These are phyloP conservation scores for Ciconia boyciana DNA, from an alignment of 2,113 vertebrate species.

Conservation along the genomic window DNA sequence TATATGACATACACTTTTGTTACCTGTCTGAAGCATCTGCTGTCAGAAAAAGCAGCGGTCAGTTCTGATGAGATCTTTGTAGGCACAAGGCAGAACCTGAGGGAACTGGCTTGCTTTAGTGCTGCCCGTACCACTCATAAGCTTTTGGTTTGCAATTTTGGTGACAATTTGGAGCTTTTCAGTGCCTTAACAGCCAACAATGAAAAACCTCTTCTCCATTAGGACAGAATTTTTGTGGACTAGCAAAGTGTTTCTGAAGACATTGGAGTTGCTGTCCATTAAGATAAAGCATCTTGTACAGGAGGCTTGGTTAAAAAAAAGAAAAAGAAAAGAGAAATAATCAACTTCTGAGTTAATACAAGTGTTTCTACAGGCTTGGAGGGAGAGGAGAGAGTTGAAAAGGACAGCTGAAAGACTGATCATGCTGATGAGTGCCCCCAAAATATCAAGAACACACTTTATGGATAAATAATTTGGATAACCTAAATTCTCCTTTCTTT, in stretches of 20 bases:
- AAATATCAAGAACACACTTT: not conserved
- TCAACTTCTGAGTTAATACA: not conserved
- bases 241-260: not conserved
- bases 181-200: not conserved
- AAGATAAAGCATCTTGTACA: not conserved
- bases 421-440: not conserved
- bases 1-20: rapidly evolving
- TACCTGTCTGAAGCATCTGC: not conserved
- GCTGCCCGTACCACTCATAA: not conserved
- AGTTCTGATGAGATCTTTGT: not conserved
- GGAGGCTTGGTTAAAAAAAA: not conserved
- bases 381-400: not conserved
- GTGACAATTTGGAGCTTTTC: not conserved
- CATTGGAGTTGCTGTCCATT: not conserved
- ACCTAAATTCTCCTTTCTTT: not conserved
- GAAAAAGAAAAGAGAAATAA: not conserved
- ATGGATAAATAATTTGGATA: not conserved
- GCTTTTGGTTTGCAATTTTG: not conserved
- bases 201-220: not conserved
- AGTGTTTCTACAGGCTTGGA: not conserved
- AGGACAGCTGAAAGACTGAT: not conserved
- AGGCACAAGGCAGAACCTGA: not conserved
- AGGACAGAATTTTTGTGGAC: not conserved
- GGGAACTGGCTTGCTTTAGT: not conserved
- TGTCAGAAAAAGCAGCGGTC: not conserved